A percentile compares a stretch with the other conserved stretches of the same genome.
These are phyloP conservation scores for Tympanuchus pallidicinctus DNA, from an alignment of 2,113 vertebrate genomes.

Conservation along the genomic window DNA sequence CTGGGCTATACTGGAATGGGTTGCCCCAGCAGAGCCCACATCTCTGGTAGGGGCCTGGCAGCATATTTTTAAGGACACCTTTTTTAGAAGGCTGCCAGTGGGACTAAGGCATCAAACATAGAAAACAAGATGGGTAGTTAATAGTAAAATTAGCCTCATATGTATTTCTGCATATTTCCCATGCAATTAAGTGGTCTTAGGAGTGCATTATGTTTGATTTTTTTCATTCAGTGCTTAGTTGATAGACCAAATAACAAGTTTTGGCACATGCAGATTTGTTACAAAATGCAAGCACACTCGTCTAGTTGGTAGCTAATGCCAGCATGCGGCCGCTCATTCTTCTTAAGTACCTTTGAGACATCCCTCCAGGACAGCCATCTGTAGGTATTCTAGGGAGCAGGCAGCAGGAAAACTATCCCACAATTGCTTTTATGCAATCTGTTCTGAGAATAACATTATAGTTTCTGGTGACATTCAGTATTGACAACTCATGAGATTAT, in stretches of 20 bases:
- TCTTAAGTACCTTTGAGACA: not conserved
- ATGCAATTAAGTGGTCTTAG: not conserved
- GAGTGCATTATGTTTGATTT: not conserved
- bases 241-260: not conserved
- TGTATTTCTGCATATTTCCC: not conserved
- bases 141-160: not conserved
- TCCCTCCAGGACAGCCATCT: not conserved
- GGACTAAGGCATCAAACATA: no score
- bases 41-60: not conserved
- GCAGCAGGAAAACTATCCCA: not conserved
- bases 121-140: not conserved
- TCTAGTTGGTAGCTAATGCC: not conserved
- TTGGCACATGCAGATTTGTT: not conserved
- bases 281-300: not conserved
- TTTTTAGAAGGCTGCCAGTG: not conserved
- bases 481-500: conserved; percentile 13
- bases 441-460: not conserved
- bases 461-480: conserved; percentile 20
- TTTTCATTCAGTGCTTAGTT: not conserved
- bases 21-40: not conserved
- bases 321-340: not conserved
- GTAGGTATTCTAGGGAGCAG: not conserved
- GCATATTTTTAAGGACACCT: not conserved
- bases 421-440: not conserved
- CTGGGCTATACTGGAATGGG: not conserved